Percentiles rank a stretch among this genome's conserved stretches.
Evolutionary conservation across 2,113 vertebrate species (phyloP).

Genomic region (Poecile atricapillus): DNA sequence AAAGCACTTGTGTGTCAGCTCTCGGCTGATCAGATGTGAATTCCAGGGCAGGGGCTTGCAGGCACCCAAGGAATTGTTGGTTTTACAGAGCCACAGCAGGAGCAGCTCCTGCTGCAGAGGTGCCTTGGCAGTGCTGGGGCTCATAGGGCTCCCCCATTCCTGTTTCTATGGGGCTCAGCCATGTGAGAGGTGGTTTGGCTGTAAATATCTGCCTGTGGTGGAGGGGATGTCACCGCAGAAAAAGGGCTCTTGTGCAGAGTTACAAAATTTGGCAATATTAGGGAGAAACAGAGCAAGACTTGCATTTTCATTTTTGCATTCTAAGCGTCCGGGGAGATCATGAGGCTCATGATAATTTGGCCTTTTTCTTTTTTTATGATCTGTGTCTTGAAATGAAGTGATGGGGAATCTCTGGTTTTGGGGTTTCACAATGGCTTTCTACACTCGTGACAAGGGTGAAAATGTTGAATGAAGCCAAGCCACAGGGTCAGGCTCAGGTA

Average conservation of each 20-base stretch:
- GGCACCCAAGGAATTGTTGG: not conserved
- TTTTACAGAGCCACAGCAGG: not conserved
- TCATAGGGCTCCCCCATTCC: not conserved
- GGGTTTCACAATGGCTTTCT: not conserved
- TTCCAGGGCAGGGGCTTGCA: accelerated
- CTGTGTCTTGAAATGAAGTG: accelerated
- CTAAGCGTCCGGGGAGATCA: accelerated
- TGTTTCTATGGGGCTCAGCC: not conserved
- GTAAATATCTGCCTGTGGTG: not conserved
- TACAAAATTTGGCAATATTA: accelerated
- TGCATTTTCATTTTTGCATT: not conserved
- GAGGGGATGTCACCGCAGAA: not conserved
- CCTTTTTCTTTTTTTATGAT: not conserved
- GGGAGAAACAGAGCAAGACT: not conserved
- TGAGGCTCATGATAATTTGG: not conserved
- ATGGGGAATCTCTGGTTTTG: not conserved
- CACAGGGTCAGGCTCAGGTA: not conserved
- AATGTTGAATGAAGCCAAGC: not conserved
- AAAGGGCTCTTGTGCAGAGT: not conserved
- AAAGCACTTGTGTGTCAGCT: not conserved
- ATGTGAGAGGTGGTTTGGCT: accelerated
- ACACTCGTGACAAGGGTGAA: not conserved
- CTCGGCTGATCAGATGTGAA: not conserved
- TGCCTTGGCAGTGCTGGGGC: not conserved
- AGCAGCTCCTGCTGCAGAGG: not conserved